Evolutionary conservation across 1,140 invertebrate species (phyloP), one percentile per base, ranked within the genome.

Genomic region (Drosophila sproati): DNA sequence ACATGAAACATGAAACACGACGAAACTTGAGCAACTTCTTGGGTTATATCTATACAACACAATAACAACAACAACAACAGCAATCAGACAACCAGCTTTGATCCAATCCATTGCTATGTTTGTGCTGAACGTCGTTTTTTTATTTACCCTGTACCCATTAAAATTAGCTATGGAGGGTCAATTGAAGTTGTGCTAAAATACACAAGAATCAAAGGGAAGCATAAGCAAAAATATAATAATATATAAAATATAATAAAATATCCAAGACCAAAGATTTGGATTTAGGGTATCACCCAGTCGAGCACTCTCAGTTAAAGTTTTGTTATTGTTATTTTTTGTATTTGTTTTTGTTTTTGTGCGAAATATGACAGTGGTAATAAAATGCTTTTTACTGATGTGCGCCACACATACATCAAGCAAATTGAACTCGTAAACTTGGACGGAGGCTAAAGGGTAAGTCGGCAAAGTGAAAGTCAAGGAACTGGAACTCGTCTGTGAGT

Each of bases 301-400:
- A 43, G 39, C 4, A 4, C 3, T 43, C 3, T 43, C 10, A n/a
- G 1, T 5, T n/a, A 47, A 55, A 74, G 20, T 20, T 20, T 20
- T 20, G 20, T 34, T 54, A 47, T 56, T 55, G 55, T 10, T 52
- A 60, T 48, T 47, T 66, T 29, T 61, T 5, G 12, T 10, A 55
- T 45, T 55, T 5, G 12, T 10, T 59, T 45, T 55, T 60, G 28
- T 56, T 47, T 6, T 51, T 72, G 34, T 28, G 7, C 41, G 55
- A 85, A 89, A 88, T 88, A 89, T 89, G 78, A 89, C 80, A 76
- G 56, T 64, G 80, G 64, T 85, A 89, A 85, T 89, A 88, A 88
- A 89, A 89, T 76, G 51, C 78, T 68, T 60, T 64, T 68, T 66
- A 75, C 59, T 61, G 60, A 67, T 61, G 55, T 43, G 31, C 37